Evolutionary conservation across 2,113 vertebrate genomes (phyloP).

Genomic region (Hippocampus zosterae): DNA sequence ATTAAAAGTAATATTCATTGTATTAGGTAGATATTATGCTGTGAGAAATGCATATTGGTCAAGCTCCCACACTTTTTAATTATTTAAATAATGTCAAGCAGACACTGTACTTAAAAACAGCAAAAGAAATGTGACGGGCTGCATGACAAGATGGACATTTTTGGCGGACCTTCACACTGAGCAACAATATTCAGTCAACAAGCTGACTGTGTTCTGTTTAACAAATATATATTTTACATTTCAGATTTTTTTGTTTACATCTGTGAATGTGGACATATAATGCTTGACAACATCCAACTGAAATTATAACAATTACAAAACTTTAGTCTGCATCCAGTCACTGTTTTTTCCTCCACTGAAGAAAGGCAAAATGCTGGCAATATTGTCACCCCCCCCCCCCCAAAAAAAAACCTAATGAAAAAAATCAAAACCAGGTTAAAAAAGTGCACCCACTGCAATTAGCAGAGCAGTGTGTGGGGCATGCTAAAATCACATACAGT

Average conservation of each 20-base stretch:
- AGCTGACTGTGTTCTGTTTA: not conserved
- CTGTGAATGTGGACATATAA: no score
- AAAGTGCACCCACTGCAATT: no score
- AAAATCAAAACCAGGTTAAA: no score
- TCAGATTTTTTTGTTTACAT: not conserved
- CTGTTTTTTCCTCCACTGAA: not conserved
- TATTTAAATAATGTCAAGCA: not conserved
- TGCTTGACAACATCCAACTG: not conserved
- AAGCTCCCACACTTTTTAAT: not conserved
- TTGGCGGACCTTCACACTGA: not conserved
- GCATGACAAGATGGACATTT: not conserved
- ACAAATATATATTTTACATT: not conserved
- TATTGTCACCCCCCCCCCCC: no score
- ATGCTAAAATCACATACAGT: no score
- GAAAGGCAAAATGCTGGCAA: not conserved
- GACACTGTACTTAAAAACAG: not conserved
- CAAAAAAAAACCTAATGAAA: no score
- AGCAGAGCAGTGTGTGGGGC: no score
- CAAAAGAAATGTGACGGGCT: not conserved
- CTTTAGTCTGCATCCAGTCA: not conserved
- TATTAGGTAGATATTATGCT: not conserved
- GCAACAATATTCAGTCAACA: not conserved
- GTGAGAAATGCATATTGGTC: not conserved
- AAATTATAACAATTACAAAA: not conserved
- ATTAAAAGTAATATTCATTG: not conserved